Conservation (phyloP, 53 echinoderm and acorn worm species). For the Apostichopus leukothele region DNA sequence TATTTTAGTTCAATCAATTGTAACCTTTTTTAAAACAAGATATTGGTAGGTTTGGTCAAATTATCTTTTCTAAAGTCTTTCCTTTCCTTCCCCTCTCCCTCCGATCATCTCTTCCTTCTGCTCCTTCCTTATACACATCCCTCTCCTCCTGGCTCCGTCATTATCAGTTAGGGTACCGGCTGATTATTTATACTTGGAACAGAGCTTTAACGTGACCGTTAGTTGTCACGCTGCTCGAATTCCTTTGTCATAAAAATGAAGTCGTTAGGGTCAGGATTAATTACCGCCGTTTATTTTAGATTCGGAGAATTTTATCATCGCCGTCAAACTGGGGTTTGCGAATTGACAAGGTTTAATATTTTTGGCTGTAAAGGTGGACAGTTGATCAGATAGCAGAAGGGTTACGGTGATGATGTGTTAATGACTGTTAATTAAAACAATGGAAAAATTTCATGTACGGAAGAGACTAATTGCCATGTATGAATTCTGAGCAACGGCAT, state of each 20-base stretch:
- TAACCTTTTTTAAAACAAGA: too few relatives aligned
- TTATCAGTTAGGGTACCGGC: too few relatives aligned
- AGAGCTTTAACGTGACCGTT: not conserved
- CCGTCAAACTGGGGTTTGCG: not conserved
- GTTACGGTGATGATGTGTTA: not conserved
- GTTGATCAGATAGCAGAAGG: not conserved
- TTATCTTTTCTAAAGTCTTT: too few relatives aligned
- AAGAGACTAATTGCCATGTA: too few relatives aligned
- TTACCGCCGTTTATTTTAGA: not conserved
- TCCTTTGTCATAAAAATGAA: not conserved
- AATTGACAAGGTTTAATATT: slow-evolving; percentile 2
- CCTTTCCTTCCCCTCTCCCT: not conserved
- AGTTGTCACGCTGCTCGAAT: not conserved
- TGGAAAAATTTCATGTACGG: too few relatives aligned
- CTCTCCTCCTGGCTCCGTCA: too few relatives aligned
- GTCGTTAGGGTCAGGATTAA: not conserved
- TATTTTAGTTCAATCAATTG: too few relatives aligned
- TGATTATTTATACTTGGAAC: not conserved
- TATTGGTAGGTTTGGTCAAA: too few relatives aligned
- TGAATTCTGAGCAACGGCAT: too few relatives aligned
- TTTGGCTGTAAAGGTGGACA: not conserved
- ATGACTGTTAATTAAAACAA: slow-evolving; percentile 11
- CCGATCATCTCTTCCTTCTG: not conserved
- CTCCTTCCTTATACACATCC: too few relatives aligned
- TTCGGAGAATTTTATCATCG: slow-evolving; percentile 6